Evolutionary conservation across 2,888 invertebrate genomes (phyloP), one percentile per base, ranked within the genome.

Genomic region (Andrena flavipes): DNA sequence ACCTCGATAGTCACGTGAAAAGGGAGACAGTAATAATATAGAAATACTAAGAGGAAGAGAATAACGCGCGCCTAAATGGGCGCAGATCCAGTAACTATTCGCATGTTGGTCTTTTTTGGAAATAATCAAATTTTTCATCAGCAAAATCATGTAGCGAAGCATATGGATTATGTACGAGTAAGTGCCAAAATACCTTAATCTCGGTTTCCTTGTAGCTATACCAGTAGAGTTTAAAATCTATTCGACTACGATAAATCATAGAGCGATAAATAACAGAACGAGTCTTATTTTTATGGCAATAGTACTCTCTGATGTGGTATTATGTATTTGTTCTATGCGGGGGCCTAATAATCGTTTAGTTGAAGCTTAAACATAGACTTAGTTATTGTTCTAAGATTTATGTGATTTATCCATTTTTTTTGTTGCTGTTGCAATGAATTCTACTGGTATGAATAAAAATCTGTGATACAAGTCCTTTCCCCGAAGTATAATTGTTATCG

Each of bases 151-250:
- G 86, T 87, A 86, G 83, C 84, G 85, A 84, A 87, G 87, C 77
- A 81, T 87, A 88, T 82, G 80, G 79, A 87, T 87, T 87, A 90
- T 87, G 87, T 86, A 87, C 77, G 72, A 84, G 80, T 84, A 62
- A 72, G 86, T 73, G 75, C 80, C 82, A 87, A 86, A 82, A 87
- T 82, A 78, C 71, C 82, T 88, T 80, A 87, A 88, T 87, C 84
- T 83, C 85, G 81, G n/a, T 90, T 90, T 88, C 84, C 76, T 85
- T 8, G 42, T 48, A 56, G 26, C 29, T 83, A 86, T 89, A 87
- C 88, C 84, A 83, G 86, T 84, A 87, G 82, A 85, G 76, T 82
- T 60, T 75, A 78, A 62, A 77, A 85, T 82, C 79, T 70, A 65
- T 73, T 75, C 59, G 23, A 13, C 33, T 81, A 79, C 62, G 35